Evolutionary conservation across 92 coral and sea anemone species (phyloP), one percentile per base, ranked within the genome.

Genomic region (Hydrozoanthus gracilis): DNA sequence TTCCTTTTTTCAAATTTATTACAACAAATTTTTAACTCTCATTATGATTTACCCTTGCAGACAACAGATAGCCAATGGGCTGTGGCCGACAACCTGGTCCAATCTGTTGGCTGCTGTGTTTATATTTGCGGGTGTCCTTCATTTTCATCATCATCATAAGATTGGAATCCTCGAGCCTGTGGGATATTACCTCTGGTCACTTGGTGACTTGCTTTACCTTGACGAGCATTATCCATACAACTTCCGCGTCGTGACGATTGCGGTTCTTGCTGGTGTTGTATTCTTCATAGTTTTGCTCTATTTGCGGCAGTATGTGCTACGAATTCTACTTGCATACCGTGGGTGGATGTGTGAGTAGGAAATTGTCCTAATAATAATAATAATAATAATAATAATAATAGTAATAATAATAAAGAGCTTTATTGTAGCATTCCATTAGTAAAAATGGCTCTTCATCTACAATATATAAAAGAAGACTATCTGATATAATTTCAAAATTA

Each of bases 261-360:
- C 99, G 2, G 55, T 90, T 39, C 51, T 95, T 73, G 89, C 89
- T 76, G 99, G 98, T 39, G 82, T 97, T 76, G 93, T 91, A 45
- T 97, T 97, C 90, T 97, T 97, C 77, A 80, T 91, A 56, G 91
- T 89, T 46, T 82, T 97, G 82, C 89, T 92, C 51, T 97, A 97
- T 78, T 73, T 95, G 20, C 88, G 99, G 14, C 99, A 97, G 83
- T 97, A 97, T 83, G 86, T 87, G 6, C 89, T 97, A 27, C 86
- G 99, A 84, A 92, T 95, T 82, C 90, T 97, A 50, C 87, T 97
- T 56, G 82, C 98, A 4, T 97, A 97, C 77, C 76, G 99, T 72
- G 94, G 96, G 50, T 97, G 99, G 99, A 97, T 97, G 99, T 97
- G 99, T 97, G 86, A 95, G 99, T 93, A 68, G 39, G 39, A 27